Conservation (phyloP, 2,113 vertebrate species). For the Copsychus sechellarum region DNA sequence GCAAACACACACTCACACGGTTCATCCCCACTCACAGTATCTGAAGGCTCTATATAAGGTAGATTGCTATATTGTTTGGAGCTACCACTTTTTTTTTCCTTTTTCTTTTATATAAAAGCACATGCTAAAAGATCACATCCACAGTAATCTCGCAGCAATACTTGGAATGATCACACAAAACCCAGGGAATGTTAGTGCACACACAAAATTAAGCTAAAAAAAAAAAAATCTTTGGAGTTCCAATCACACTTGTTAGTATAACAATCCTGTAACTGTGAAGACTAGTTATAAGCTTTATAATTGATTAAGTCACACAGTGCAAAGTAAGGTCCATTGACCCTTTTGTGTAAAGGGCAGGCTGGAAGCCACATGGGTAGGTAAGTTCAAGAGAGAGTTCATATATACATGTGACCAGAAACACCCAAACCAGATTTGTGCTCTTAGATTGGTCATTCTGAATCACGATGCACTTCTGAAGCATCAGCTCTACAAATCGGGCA, state of each 20-base stretch:
- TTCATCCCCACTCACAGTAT: slow-evolving; percentile 83
- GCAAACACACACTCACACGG: slow-evolving; percentile 55
- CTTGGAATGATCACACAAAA: slow-evolving; percentile 86
- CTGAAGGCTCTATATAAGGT: slow-evolving; percentile 88
- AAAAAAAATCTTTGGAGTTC: slow-evolving; percentile 89
- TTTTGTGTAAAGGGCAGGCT: slow-evolving; percentile 83
- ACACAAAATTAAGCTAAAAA: slow-evolving; percentile 81
- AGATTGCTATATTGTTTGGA: slow-evolving; percentile 84
- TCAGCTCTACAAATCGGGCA: slow-evolving; percentile 98
- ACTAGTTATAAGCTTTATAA: slow-evolving; percentile 84
- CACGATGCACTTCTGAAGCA: slow-evolving; percentile 95
- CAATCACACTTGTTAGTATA: slow-evolving; percentile 86
- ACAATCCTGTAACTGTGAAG: slow-evolving; percentile 82
- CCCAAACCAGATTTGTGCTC: slow-evolving; percentile 74
- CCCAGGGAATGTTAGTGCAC: slow-evolving; percentile 89
- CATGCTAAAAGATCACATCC: slow-evolving; percentile 87
- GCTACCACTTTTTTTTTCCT: slow-evolving; percentile 69
- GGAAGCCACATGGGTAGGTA: slow-evolving; percentile 78
- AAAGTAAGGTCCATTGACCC: slow-evolving; percentile 82
- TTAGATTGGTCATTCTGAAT: slow-evolving; percentile 89
- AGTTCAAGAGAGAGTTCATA: slow-evolving; percentile 77
- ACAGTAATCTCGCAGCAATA: slow-evolving; percentile 84
- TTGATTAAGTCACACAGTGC: slow-evolving; percentile 87
- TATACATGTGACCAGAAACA: slow-evolving; percentile 78
- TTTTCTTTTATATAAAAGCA: slow-evolving; percentile 80